Percentiles rank a stretch among this genome's conserved stretches.
Evolutionary conservation across 2,113 vertebrate species (phyloP).

Genomic region (Rhabdomys dilectus): DNA sequence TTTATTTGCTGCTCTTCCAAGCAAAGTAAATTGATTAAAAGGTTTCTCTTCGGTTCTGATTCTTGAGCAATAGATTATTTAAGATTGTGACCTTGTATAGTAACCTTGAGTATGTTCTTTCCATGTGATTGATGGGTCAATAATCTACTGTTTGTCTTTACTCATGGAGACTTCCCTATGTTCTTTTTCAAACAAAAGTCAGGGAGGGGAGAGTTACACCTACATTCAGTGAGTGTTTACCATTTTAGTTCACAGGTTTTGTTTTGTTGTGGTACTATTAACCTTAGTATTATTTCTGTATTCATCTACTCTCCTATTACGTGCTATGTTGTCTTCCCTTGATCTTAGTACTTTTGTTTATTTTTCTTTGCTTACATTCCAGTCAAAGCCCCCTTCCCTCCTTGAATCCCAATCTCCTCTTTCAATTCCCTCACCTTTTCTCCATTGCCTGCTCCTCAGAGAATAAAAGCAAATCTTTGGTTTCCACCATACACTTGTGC

Average conservation of each 20-base stretch:
- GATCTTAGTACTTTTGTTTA: too few species aligned
- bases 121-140: neutral
- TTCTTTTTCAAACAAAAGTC: neutral
- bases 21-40: neutral
- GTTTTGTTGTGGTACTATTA: neutral
- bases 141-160: neutral
- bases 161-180: neutral
- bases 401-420: too few species aligned
- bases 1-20: neutral
- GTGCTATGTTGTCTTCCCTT: too few species aligned
- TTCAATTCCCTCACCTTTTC: too few species aligned
- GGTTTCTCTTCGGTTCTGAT: neutral
- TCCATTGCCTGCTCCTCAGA: too few species aligned
- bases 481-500: too few species aligned
- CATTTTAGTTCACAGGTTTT: neutral
- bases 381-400: too few species aligned
- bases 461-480: too few species aligned
- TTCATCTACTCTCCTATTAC: too few species aligned
- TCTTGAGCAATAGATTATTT: neutral
- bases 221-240: neutral
- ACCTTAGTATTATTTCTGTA: too few species aligned
- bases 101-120: too few species aligned
- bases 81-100: neutral
- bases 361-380: too few species aligned
- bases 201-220: neutral